Conservation (phyloP, 2,888 invertebrate genomes). For the Pollenia labialis region DNA sequence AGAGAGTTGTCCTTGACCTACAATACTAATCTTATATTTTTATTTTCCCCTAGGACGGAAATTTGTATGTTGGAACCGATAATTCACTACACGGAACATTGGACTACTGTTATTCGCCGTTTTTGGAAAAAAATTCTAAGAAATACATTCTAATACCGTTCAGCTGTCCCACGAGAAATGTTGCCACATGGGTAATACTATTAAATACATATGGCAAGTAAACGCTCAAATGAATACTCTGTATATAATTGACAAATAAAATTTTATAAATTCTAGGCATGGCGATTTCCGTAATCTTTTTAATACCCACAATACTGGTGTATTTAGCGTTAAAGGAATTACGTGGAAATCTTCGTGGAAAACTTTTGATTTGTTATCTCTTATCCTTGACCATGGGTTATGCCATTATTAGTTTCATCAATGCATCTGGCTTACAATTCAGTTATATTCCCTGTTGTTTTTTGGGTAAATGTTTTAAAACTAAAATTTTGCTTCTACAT, state of each 20-base stretch:
- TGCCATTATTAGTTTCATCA: slow-evolving; percentile 80
- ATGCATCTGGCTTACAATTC: slow-evolving; percentile 10
- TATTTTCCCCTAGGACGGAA: slow-evolving; percentile 45
- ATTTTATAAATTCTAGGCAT: slow-evolving; percentile 85
- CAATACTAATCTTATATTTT: neutral
- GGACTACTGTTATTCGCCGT: slow-evolving; percentile 73
- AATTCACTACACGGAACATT: slow-evolving; percentile 19
- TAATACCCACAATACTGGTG: slow-evolving; percentile 88
- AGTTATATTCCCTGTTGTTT: slow-evolving; percentile 74
- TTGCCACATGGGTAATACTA: slow-evolving; percentile 4
- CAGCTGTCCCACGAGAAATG: slow-evolving; percentile 65
- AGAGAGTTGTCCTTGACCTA: neutral
- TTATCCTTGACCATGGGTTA: slow-evolving; percentile 87
- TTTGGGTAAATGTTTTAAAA: slow-evolving; percentile 79
- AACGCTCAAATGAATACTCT: neutral
- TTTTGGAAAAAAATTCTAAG: neutral
- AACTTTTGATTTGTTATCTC: slow-evolving; percentile 89
- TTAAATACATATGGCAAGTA: slow-evolving; percentile 62
- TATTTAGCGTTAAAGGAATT: slow-evolving; percentile 88
- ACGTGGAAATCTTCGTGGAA: slow-evolving; percentile 88
- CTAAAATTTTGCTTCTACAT: neutral
- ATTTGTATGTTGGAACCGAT: slow-evolving; percentile 38
- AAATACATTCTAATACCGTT: slow-evolving; percentile 65
- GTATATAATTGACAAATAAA: neutral
- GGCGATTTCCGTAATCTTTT: slow-evolving; percentile 88